These are phyloP conservation scores for Rhynchonycteris naso DNA, from an alignment of 2,797 vertebrate genomes.

Conservation along the genomic window DNA sequence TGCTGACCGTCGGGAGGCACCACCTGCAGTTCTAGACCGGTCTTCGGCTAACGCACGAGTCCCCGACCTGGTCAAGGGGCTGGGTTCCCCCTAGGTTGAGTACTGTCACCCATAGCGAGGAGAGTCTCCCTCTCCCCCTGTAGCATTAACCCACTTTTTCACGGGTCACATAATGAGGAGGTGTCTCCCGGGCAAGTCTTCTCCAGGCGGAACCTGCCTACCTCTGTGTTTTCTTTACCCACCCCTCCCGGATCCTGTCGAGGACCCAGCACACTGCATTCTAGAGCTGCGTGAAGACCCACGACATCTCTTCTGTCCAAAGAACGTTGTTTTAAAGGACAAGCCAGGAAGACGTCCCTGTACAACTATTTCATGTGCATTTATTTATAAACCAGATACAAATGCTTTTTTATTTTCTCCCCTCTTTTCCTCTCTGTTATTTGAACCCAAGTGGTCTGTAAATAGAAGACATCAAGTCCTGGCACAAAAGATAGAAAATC, in stretches of 20 bases:
- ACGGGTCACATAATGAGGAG: not conserved
- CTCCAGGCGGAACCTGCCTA: not conserved
- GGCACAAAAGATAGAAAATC: not conserved
- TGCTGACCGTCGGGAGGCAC: not conserved
- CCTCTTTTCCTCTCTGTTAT: not conserved
- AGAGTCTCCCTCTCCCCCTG: not conserved
- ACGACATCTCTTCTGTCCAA: not conserved
- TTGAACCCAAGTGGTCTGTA: not conserved
- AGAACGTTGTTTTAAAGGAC: not conserved
- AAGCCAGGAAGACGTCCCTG: not conserved
- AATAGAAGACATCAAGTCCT: not conserved
- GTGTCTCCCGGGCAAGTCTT: not conserved
- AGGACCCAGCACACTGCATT: not conserved
- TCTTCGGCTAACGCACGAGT: not conserved
- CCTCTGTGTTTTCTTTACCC: conserved; percentile 30
- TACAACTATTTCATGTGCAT: not conserved
- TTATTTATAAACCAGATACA: not conserved
- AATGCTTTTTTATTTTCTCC: not conserved
- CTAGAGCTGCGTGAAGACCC: not conserved
- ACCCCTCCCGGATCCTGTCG: not conserved
- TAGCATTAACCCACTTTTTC: not conserved
- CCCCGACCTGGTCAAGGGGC: not conserved
- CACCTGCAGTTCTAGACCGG: not conserved
- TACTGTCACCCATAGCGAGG: not conserved
- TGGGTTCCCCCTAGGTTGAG: not conserved